phyloP scores from a whole-genome alignment of 2,113 vertebrate genomes.

The Equus przewalskii region DNA sequence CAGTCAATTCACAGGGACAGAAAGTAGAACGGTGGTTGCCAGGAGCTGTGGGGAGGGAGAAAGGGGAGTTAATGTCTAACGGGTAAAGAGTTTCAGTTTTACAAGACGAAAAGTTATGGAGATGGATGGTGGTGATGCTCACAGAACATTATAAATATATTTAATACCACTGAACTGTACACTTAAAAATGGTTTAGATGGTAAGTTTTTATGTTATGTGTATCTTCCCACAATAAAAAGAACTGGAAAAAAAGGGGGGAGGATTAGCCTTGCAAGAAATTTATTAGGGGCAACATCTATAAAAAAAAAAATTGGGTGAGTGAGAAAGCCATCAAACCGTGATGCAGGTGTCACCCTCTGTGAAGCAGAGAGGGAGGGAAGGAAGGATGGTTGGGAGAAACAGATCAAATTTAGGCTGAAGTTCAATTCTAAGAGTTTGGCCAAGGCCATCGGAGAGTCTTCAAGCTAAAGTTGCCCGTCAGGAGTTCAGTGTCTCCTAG shows the following conservation, averaged over 20 bases:
- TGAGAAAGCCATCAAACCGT: not conserved
- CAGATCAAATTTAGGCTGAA: not conserved
- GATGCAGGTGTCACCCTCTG: not conserved
- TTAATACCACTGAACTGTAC: no score
- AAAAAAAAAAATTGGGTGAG: not conserved
- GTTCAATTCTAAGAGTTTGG: not conserved
- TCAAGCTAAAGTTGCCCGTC: not conserved
- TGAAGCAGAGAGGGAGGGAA: not conserved
- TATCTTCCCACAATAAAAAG: not conserved
- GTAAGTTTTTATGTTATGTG: no score
- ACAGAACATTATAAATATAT: not conserved
- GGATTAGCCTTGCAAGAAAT: not conserved
- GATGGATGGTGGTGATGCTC: not conserved
- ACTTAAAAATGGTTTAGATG: no score
- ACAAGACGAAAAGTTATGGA: not conserved
- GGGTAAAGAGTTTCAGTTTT: not conserved
- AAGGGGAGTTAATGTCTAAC: not conserved
- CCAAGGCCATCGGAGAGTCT: not conserved
- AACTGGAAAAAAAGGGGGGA: not conserved
- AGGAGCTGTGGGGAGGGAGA: not conserved
- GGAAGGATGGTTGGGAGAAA: not conserved
- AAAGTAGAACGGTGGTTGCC: not conserved
- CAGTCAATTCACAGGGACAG: not conserved
- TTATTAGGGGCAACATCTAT: not conserved
- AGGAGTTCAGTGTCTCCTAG: not conserved